A percentile compares a stretch with the other conserved stretches of the same genome.
These are phyloP conservation scores for Cepphus grylle DNA, from an alignment of 2,113 vertebrate species.

Conservation along the genomic window DNA sequence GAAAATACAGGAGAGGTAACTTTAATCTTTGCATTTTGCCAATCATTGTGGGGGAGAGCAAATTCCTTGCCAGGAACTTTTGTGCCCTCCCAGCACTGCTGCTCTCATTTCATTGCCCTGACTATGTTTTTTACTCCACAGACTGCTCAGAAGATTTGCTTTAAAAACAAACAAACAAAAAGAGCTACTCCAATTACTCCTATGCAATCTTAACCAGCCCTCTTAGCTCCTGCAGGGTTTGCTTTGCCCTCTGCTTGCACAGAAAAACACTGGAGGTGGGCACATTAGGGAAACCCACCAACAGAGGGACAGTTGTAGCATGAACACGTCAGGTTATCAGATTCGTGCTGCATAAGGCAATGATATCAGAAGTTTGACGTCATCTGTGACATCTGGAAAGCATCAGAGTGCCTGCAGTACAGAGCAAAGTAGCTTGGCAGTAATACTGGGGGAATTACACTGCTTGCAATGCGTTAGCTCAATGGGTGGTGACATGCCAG, in stretches of 20 bases:
- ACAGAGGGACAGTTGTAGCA: neutral
- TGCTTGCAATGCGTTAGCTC: neutral
- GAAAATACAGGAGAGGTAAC: neutral
- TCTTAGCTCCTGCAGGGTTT: neutral
- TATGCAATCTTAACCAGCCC: neutral
- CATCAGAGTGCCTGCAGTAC: neutral
- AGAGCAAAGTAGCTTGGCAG: neutral
- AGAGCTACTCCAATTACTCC: neutral
- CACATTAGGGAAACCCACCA: neutral
- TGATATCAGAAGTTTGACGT: neutral
- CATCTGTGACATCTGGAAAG: constrained; percentile 7
- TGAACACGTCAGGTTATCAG: neutral
- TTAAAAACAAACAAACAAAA: neutral
- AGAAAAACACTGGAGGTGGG: neutral
- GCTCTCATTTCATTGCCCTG: neutral
- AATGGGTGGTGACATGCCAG: fast-evolving
- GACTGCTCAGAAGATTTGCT: neutral
- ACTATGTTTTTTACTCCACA: neutral
- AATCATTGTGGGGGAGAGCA: neutral
- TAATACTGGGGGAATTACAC: neutral
- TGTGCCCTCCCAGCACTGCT: neutral
- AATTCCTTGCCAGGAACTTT: neutral
- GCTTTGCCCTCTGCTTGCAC: neutral
- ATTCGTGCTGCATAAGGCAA: neutral
- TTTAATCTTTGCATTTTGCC: neutral